Percentiles rank a stretch among this genome's conserved stretches.
These are phyloP conservation scores for Smittia sp. DNA, from an alignment of 2,888 invertebrate genomes.

Conservation along the genomic window DNA sequence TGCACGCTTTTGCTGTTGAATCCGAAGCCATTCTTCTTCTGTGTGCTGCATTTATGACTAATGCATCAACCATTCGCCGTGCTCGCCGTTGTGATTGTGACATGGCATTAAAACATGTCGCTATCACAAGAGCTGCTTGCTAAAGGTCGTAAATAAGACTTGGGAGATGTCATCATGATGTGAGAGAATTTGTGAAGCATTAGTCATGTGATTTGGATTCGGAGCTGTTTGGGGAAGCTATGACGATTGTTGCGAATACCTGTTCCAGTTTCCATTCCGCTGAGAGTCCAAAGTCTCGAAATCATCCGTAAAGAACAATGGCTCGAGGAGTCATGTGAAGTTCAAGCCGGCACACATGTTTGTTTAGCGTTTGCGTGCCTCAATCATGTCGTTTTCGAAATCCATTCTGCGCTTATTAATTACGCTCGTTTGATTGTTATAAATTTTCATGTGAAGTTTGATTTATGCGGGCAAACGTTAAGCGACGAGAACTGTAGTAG, in stretches of 20 bases:
- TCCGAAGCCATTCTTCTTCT: neutral
- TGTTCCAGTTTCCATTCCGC: slow-evolving; percentile 8
- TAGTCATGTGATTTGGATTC: slow-evolving; percentile 25
- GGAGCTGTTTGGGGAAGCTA: neutral
- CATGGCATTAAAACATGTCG: slow-evolving; percentile 16
- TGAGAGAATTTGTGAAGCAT: slow-evolving; percentile 22
- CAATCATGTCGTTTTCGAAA: neutral
- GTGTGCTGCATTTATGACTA: slow-evolving; percentile 24
- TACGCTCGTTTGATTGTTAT: neutral
- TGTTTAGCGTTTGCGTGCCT: slow-evolving; percentile 16
- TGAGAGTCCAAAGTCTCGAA: neutral
- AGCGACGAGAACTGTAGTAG: neutral
- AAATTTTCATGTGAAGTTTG: slow-evolving; percentile 24
- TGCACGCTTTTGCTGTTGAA: slow-evolving; percentile 28
- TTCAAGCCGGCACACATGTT: slow-evolving; percentile 6
- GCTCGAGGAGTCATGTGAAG: neutral
- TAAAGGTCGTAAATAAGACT: slow-evolving; percentile 35
- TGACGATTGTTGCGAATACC: neutral
- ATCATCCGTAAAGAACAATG: slow-evolving; percentile 17
- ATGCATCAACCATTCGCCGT: slow-evolving; percentile 16
- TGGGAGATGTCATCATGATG: slow-evolving; percentile 21
- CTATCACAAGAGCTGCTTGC: slow-evolving; percentile 29
- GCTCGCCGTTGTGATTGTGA: slow-evolving; percentile 28
- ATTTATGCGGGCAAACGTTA: slow-evolving; percentile 20
- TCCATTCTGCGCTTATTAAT: slow-evolving; percentile 27